phyloP scores from a whole-genome alignment of 2,888 invertebrate species.

The Mimumesa dahlbomi region DNA sequence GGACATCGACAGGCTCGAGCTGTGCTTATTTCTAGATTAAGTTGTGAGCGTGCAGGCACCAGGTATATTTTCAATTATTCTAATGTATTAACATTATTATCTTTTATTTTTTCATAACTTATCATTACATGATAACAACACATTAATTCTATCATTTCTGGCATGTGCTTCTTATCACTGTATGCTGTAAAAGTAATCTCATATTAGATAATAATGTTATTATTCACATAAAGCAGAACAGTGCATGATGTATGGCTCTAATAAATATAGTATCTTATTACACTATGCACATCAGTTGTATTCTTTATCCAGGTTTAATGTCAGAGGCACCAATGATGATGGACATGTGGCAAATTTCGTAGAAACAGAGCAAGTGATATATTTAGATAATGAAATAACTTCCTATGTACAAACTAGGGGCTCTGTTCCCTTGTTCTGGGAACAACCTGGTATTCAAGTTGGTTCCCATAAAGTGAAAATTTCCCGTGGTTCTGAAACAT shows the following conservation, averaged over 20 bases:
- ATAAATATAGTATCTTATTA: neutral
- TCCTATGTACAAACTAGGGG: constrained; percentile 97
- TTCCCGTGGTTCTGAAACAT: constrained; percentile 96
- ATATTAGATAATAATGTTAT: too few relatives aligned
- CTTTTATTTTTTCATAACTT: neutral
- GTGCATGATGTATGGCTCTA: neutral
- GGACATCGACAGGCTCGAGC: constrained; percentile 96
- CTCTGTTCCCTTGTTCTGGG: constrained; percentile 99
- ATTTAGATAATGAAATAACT: constrained; percentile 93
- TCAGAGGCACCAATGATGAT: constrained; percentile 99
- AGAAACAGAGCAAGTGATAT: constrained; percentile 99
- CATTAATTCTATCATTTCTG: neutral
- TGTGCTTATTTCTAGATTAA: constrained; percentile 96
- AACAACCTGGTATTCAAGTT: constrained; percentile 98
- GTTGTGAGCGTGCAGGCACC: constrained; percentile 99
- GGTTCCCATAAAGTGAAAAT: constrained; percentile 99
- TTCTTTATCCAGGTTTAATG: constrained; percentile 88
- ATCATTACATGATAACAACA: neutral
- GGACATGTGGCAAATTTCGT: constrained; percentile 99
- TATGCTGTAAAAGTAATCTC: too few relatives aligned
- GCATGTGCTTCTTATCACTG: constrained; percentile 11
- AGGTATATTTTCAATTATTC: constrained; percentile 80
- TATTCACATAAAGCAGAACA: too few relatives aligned
- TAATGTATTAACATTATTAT: neutral
- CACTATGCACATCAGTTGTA: neutral